Percentiles rank a stretch among this genome's conserved stretches.
Evolutionary conservation across 2,113 vertebrate species (phyloP).

Genomic region (Sebastes fasciatus): DNA sequence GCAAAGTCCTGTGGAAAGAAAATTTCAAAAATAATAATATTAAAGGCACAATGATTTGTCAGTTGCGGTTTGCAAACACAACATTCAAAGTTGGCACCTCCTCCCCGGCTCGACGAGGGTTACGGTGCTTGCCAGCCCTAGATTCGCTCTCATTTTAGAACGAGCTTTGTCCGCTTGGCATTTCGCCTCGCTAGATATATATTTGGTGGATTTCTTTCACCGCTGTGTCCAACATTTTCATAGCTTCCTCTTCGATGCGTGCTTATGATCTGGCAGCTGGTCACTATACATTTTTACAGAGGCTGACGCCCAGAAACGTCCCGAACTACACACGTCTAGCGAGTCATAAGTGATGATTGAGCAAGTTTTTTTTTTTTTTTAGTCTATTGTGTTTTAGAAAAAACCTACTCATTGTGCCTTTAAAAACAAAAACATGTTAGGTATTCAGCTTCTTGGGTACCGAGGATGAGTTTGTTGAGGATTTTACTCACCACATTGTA

Average conservation of each 20-base stretch:
- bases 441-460: neutral
- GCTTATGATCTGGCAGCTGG: neutral
- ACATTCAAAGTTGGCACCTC: neutral
- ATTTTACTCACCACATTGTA: constrained; percentile 78
- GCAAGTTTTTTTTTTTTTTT: too few relatives aligned
- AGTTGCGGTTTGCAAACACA: neutral
- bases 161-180: neutral
- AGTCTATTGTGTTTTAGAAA: neutral
- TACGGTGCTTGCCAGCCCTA: neutral
- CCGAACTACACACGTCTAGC: neutral
- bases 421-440: neutral
- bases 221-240: neutral
- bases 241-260: neutral
- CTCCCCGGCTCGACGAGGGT: neutral
- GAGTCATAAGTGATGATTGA: neutral
- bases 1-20: constrained; percentile 73
- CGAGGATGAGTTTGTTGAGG: neutral
- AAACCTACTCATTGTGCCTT: neutral
- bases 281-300: neutral
- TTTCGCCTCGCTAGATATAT: neutral
- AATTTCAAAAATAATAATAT: neutral
- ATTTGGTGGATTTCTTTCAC: too few relatives aligned
- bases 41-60: neutral
- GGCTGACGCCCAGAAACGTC: neutral
- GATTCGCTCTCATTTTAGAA: neutral